Evolutionary conservation across 2,888 invertebrate species (phyloP), one percentile per base, ranked within the genome.

Genomic region (Amphipoea oculea): DNA sequence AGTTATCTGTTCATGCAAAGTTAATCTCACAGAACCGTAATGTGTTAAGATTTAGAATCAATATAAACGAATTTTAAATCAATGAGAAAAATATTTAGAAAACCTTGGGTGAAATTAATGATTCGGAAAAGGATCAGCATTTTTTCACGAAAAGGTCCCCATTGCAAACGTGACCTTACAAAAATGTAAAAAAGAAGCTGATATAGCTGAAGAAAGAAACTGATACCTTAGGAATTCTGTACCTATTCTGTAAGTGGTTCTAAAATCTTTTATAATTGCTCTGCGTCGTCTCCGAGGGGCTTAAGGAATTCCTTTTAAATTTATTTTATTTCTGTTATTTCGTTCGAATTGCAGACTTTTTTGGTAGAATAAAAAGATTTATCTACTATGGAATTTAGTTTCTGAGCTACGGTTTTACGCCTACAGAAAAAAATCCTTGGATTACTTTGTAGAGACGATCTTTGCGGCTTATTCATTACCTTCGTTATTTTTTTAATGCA

Each of bases 211-310:
- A 78, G 17, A 75, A 80, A 82, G 67, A 79, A 86, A 79, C 68
- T 76, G 74, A 76, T 84, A 83, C 68, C 76, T 75, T 69, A 69
- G 70, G 42, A 79, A 80, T 69, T 77, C 23, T 72, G 65, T 73
- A 76, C 83, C 73, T 78, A 81, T 82, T 78, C 79, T 83, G 78
- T 86, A 87, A 89, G 80, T 82, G 86, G 75, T 75, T 84, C 81
- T 88, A 91, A 90, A 89, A 88, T 90, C 89, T 90, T 89, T 90
- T 90, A 87, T 92, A 92, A 92, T 92, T 92, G 92, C 90, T 90
- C 89, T 89, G 86, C 81, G 88, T 86, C 75, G 79, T 86, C 89
- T 86, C 89, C 51, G 51, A 82, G 85, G 89, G 81, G 85, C 90
- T 92, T 90, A 85, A 79, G 78, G 84, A 83, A 82, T 81, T 82